These are phyloP conservation scores for Pterostichus niger DNA, from an alignment of 2,888 invertebrate species.

Conservation along the genomic window DNA sequence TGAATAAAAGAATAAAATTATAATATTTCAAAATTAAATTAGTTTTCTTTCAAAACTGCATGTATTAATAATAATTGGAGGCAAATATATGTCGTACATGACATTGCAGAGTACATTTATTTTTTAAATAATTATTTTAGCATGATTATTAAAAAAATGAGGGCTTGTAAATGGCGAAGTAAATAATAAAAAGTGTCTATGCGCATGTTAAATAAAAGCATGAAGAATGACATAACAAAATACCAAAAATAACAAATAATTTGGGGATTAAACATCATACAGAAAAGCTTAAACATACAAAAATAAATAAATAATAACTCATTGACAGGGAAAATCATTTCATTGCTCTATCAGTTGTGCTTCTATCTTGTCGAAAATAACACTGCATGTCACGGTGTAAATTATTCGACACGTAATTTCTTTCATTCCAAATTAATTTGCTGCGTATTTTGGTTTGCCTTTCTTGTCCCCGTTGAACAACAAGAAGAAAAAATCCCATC, in stretches of 20 bases:
- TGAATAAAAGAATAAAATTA: conserved; percentile 17
- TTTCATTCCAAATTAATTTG: conserved; percentile 39
- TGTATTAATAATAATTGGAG: conserved; percentile 19
- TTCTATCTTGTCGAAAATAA: conserved; percentile 24
- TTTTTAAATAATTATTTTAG: conserved; percentile 5
- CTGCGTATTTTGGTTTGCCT: conserved; percentile 48
- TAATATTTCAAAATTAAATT: conserved; percentile 16
- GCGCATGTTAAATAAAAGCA: conserved; percentile 29
- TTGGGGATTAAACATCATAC: too few species aligned
- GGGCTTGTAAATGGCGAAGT: conserved; percentile 6
- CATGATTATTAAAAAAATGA: conserved; percentile 4
- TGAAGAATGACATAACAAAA: conserved; percentile 24
- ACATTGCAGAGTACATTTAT: conserved; percentile 5
- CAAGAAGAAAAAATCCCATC: conserved; percentile 17
- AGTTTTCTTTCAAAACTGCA: conserved; percentile 22
- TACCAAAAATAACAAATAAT: conserved; percentile 9
- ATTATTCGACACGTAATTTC: conserved; percentile 21
- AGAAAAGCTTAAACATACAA: background rate
- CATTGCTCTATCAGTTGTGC: background rate
- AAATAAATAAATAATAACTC: background rate
- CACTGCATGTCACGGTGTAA: conserved; percentile 32
- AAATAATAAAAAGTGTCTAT: background rate
- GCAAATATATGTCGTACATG: conserved; percentile 6
- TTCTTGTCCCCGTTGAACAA: conserved; percentile 12
- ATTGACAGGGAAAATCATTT: conserved; percentile 46